These are phyloP conservation scores for Leucophenga varia DNA, from an alignment of 1,140 invertebrate species.

Conservation along the genomic window DNA sequence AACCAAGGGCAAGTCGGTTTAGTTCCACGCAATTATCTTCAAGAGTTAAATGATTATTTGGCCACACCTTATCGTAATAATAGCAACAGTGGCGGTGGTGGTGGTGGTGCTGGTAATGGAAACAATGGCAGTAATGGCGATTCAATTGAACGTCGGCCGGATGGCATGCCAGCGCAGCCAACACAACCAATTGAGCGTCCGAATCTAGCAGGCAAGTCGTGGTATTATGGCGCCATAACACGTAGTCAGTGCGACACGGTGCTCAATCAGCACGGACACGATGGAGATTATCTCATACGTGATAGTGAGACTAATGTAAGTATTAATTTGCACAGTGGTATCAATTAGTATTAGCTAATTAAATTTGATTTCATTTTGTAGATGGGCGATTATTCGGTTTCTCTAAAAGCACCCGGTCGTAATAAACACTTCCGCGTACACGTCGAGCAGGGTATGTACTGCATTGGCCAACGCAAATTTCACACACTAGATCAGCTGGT, in stretches of 20 bases:
- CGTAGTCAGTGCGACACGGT: conserved; percentile 93
- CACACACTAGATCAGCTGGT: conserved; percentile 94
- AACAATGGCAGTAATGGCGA: conserved; percentile 27
- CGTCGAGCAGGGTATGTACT: conserved; percentile 89
- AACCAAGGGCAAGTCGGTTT: conserved; percentile 87
- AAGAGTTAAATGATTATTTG: conserved; percentile 84
- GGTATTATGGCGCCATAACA: conserved; percentile 97
- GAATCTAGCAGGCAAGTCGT: conserved; percentile 77
- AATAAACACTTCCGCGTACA: conserved; percentile 99
- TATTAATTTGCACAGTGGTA: too few relatives aligned
- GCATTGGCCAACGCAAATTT: conserved; percentile 98
- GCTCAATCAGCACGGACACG: conserved; percentile 89
- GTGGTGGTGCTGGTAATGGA: conserved; percentile 31
- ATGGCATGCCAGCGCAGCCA: conserved; percentile 41
- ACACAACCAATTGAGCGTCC: conserved; percentile 61
- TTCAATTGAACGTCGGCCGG: conserved; percentile 54
- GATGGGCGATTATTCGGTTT: conserved; percentile 98
- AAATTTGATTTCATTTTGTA: conserved; percentile 59
- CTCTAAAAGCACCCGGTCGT: conserved; percentile 92
- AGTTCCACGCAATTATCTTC: conserved; percentile 95
- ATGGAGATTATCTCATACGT: conserved; percentile 97
- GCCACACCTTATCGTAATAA: conserved; percentile 75
- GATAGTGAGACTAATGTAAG: conserved; percentile 98
- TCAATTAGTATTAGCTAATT: neutral
- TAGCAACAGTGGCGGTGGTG: conserved; percentile 56